Conservation (phyloP, 2,113 vertebrate species). For the Syngnathoides biaculeatus region DNA sequence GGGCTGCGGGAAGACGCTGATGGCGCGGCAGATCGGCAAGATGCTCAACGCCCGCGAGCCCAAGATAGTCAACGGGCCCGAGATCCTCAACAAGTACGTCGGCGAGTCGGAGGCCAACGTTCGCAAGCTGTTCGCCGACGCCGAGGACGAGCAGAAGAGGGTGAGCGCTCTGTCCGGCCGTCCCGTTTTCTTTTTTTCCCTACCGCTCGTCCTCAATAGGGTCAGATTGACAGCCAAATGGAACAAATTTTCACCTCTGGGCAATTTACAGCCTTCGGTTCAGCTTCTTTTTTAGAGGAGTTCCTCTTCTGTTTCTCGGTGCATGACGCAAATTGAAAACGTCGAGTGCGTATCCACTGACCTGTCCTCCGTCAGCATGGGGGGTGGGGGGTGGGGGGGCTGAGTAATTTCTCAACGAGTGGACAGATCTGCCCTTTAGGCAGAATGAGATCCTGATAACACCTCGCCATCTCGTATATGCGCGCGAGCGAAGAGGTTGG, state of each 20-base stretch:
- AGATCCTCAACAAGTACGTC: constrained; percentile 97
- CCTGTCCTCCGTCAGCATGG: neutral
- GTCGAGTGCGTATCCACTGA: neutral
- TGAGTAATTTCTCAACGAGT: constrained; percentile 57
- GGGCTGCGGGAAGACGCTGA: constrained; percentile 94
- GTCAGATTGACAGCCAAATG: too few species aligned
- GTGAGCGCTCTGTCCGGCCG: constrained; percentile 58
- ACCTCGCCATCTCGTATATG: constrained; percentile 10
- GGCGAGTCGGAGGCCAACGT: constrained; percentile 98
- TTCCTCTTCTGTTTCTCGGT: too few species aligned
- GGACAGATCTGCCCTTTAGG: constrained; percentile 69
- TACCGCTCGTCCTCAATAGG: too few species aligned
- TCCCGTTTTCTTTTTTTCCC: too few species aligned
- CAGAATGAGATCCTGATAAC: constrained; percentile 39
- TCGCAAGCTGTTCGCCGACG: constrained; percentile 94
- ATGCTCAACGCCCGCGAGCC: constrained; percentile 97
- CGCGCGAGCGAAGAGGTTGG: neutral
- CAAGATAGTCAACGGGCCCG: constrained; percentile 94
- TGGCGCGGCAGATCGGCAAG: constrained; percentile 97
- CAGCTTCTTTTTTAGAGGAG: too few species aligned
- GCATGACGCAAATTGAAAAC: too few species aligned
- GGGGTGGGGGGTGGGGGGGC: too few species aligned
- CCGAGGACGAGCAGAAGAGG: constrained; percentile 95
- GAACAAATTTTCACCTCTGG: too few species aligned
- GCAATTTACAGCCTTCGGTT: too few species aligned